Conservation (phyloP, 2,888 invertebrate genomes). For the Embidobia sp. region DNA sequence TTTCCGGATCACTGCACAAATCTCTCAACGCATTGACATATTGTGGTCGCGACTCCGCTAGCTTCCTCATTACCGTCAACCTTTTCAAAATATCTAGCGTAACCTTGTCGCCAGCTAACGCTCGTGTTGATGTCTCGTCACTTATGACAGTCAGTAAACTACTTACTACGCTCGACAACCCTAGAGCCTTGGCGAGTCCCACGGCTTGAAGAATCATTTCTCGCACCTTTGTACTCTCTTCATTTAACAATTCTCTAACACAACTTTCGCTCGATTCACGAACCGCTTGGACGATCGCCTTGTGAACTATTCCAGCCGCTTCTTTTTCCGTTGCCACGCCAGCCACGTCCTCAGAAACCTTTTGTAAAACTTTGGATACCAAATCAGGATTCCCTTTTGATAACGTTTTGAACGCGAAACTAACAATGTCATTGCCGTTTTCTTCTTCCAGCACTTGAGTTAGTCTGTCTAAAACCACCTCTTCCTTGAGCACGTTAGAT, state of each 20-base stretch:
- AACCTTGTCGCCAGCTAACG: conserved; percentile 84
- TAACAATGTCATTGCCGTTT: conserved; percentile 83
- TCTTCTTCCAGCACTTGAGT: conserved; percentile 85
- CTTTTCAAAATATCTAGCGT: conserved; percentile 87
- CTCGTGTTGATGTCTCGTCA: conserved; percentile 83
- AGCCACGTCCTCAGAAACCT: conserved; percentile 85
- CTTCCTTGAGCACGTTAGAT: conserved; percentile 82
- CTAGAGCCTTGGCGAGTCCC: conserved; percentile 87
- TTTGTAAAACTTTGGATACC: conserved; percentile 84
- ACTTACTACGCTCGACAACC: conserved; percentile 85
- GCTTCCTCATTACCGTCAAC: conserved; percentile 87
- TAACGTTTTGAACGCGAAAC: conserved; percentile 86
- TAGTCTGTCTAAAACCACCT: conserved; percentile 85
- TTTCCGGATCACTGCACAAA: conserved; percentile 86
- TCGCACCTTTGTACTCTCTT: conserved; percentile 81
- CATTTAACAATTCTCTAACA: conserved; percentile 83
- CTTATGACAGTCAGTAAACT: conserved; percentile 83
- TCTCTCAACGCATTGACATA: conserved; percentile 85
- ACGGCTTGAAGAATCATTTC: conserved; percentile 85
- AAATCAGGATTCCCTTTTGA: conserved; percentile 85
- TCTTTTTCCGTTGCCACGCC: conserved; percentile 85
- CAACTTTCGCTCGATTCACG: conserved; percentile 85
- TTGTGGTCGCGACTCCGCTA: conserved; percentile 86
- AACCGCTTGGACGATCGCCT: conserved; percentile 86
- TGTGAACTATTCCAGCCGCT: conserved; percentile 86